phyloP scores from a whole-genome alignment of 2,888 invertebrate genomes.

The Papilio demoleus region DNA sequence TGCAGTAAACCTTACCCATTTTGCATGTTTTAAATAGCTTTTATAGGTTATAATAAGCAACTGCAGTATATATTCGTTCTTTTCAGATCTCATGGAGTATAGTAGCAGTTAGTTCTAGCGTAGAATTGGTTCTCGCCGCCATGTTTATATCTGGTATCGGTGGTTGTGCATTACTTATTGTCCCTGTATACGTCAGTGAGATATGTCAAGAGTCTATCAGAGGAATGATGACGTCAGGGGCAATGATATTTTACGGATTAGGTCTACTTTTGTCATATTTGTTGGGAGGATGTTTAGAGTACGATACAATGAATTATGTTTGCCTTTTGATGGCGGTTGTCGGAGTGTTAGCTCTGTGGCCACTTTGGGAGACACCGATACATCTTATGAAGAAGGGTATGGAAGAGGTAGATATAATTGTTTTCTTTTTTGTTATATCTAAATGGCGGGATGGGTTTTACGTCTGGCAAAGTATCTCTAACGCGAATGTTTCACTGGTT shows the following conservation, averaged over 20 bases:
- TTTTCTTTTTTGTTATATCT: too few species aligned
- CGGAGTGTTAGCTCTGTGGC: constrained; percentile 50
- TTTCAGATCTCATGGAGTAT: constrained; percentile 63
- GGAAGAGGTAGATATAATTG: constrained; percentile 54
- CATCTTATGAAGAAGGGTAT: constrained; percentile 62
- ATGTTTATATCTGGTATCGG: constrained; percentile 64
- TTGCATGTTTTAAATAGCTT: too few species aligned
- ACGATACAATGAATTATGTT: constrained; percentile 59
- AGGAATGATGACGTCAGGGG: constrained; percentile 62
- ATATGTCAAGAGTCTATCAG: constrained; percentile 67
- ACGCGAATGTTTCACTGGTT: too few species aligned
- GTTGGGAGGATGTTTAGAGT: constrained; percentile 61
- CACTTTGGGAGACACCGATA: constrained; percentile 65
- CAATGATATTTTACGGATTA: constrained; percentile 59
- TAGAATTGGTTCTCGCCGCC: constrained; percentile 60
- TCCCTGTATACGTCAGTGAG: constrained; percentile 64
- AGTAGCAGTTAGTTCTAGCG: constrained; percentile 52
- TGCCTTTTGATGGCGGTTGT: constrained; percentile 53
- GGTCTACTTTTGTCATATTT: constrained; percentile 67
- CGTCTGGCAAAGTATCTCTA: too few species aligned
- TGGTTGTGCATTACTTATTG: constrained; percentile 55
- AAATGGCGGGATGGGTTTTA: too few species aligned
- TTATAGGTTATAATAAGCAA: too few species aligned
- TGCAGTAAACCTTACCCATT: too few species aligned
- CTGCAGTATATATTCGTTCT: too few species aligned